A percentile compares a stretch with the other conserved stretches of the same genome.
Evolutionary conservation across 2,797 vertebrate species (phyloP).

Genomic region (Cynodonichthys magdalenae): DNA sequence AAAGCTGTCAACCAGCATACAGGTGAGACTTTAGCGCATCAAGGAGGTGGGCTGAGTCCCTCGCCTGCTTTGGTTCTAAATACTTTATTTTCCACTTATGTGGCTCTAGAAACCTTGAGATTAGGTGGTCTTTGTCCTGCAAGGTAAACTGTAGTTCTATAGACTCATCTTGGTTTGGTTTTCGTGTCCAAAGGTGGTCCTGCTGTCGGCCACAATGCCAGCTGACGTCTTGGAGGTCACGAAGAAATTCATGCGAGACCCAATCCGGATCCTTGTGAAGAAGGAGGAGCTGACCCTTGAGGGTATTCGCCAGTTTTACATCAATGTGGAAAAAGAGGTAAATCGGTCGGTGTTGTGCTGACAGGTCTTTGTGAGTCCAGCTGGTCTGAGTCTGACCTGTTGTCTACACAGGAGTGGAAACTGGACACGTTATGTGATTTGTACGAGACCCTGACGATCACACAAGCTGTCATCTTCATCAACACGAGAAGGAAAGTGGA

Average conservation of each 20-base stretch:
- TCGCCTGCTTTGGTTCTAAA: no score
- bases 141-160: background rate
- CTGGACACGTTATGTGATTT: constrained; percentile 97
- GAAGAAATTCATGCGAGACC: constrained; percentile 98
- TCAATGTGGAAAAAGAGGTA: constrained; percentile 97
- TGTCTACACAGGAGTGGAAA: constrained; percentile 91
- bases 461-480: constrained; percentile 98
- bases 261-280: constrained; percentile 96
- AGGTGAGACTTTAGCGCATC: constrained; percentile 73
- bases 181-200: constrained; percentile 87
- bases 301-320: constrained; percentile 99
- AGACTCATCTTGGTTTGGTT: constrained; percentile 69
- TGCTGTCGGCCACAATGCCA: constrained; percentile 98
- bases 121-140: no score
- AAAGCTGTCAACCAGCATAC: constrained; percentile 96
- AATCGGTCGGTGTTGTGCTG: background rate
- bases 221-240: constrained; percentile 98
- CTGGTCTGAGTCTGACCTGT: background rate
- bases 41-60: no score
- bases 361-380: no score
- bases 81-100: no score
- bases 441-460: constrained; percentile 98
- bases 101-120: no score
- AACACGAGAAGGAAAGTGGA: constrained; percentile 99
- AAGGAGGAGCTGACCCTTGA: constrained; percentile 98